A percentile compares a stretch with the other conserved stretches of the same genome.
These are phyloP conservation scores for Alcis repandata DNA, from an alignment of 2,888 invertebrate genomes.

Conservation along the genomic window DNA sequence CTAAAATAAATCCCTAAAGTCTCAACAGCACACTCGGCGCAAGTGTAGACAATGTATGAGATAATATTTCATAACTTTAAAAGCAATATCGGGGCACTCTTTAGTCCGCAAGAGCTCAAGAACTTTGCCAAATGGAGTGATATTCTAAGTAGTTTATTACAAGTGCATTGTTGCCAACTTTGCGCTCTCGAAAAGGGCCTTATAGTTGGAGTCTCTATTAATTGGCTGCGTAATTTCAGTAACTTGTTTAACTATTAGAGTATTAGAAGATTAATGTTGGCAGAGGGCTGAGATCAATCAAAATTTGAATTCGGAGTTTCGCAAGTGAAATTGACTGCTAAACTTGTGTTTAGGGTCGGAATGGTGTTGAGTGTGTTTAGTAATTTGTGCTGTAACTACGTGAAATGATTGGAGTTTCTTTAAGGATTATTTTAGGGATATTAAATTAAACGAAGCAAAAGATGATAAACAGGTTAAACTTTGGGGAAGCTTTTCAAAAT, in stretches of 20 bases:
- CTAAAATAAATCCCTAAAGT: constrained; percentile 64
- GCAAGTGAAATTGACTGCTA: constrained; percentile 35
- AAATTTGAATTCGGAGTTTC: constrained; percentile 29
- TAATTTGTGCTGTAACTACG: neutral
- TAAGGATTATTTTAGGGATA: no score
- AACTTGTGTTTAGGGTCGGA: constrained; percentile 34
- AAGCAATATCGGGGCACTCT: constrained; percentile 70
- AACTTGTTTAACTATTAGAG: constrained; percentile 48
- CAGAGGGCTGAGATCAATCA: constrained; percentile 47
- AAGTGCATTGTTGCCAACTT: constrained; percentile 51
- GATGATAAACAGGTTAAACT: no score
- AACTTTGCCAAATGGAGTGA: constrained; percentile 58
- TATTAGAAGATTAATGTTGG: constrained; percentile 47
- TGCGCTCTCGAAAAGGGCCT: constrained; percentile 40
- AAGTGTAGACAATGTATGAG: constrained; percentile 74
- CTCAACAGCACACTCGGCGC: constrained; percentile 59
- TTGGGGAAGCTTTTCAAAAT: no score
- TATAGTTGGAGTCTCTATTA: constrained; percentile 47
- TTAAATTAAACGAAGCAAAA: no score
- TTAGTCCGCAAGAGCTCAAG: constrained; percentile 54
- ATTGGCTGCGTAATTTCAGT: constrained; percentile 50
- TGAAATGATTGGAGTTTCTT: no score
- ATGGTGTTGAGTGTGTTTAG: constrained; percentile 1
- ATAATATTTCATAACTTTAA: constrained; percentile 75
- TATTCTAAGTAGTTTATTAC: constrained; percentile 54